Evolutionary conservation across 2,797 vertebrate genomes (phyloP), one percentile per base, ranked within the genome.

Genomic region (Enteromius paludinosus): DNA sequence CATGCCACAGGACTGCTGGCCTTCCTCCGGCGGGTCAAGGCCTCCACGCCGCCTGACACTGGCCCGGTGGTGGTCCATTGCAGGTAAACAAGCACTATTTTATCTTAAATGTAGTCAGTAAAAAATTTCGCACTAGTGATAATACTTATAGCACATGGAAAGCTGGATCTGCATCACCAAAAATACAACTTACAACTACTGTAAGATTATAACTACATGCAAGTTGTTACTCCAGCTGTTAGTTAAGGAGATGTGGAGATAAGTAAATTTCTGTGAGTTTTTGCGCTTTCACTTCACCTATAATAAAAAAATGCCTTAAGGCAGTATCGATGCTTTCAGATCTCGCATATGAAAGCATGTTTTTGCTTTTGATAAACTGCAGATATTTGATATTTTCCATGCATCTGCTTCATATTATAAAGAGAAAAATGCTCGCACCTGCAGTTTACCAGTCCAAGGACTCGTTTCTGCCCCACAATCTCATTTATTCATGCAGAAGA

Each of bases 41-140:
- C 96, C 0, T 97, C 96, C 9, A 98, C 97, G 0, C 97, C 97
- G 0, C 96, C 96, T 0, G 97, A 98, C 0, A 96, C 95, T 0
- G 98, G 98, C 15, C 98, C 98, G 0, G 86, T 98, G 9, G 97
- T 99, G 83, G 97, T 99, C 86, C 98, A 99, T 92, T 99, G 98
- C 97, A 99, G 98, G 98, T 99, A 90, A 1, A 1, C n/a, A 1
- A 1, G 33, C 2, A 25, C 62, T 59, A 35, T 56, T 54, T 23
- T 12, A 25, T 25, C 4, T 12, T 59, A 25, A 25, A 25, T 59
- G 1, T 25, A 23, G 54, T 59, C 23, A 25, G 54, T 59, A 4
- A 59, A 25, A 61, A 14, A 25, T 14, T 14, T 12, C 23, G 23
- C 23, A 61, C 56, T 5, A 14, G 12, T 14, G 23, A 14, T 59